Evolutionary conservation across 1,140 invertebrate genomes (phyloP).

Genomic region (Littorina saxatilis): DNA sequence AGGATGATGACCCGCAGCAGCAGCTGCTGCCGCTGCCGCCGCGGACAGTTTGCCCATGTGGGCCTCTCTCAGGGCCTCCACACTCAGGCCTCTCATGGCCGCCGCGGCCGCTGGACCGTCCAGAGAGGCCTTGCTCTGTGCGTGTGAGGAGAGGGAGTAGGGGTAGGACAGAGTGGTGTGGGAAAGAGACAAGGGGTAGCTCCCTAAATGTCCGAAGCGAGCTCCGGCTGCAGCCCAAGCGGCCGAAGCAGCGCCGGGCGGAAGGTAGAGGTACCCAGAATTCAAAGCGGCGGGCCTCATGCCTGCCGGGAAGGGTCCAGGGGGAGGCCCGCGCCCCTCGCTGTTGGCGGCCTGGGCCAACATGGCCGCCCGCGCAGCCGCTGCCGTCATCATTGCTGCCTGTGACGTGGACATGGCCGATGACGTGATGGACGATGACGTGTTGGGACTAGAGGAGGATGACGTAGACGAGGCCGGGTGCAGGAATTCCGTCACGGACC

Average conservation of each 20-base stretch:
- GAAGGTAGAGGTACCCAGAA: conserved; percentile 52
- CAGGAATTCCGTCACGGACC: conserved; percentile 58
- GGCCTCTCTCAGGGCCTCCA: conserved; percentile 36
- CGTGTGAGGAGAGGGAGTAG: conserved; percentile 58
- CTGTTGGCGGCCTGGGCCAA: conserved; percentile 4
- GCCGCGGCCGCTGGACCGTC: conserved; percentile 39
- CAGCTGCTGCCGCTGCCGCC: neutral
- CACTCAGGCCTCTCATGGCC: conserved; percentile 40
- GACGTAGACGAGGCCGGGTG: conserved; percentile 45
- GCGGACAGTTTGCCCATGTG: conserved; percentile 33
- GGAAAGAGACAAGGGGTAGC: conserved; percentile 58
- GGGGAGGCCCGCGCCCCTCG: neutral
- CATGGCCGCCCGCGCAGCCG: conserved; percentile 34
- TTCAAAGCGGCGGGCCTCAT: conserved; percentile 38
- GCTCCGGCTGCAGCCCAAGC: conserved; percentile 48
- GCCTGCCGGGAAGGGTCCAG: conserved; percentile 2
- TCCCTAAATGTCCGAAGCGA: conserved; percentile 46
- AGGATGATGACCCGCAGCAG: conserved; percentile 4
- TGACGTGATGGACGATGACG: conserved; percentile 28
- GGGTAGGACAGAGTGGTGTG: conserved; percentile 66
- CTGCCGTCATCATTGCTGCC: conserved; percentile 33
- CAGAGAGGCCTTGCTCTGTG: conserved; percentile 51
- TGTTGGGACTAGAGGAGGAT: conserved; percentile 16
- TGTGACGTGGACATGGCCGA: conserved; percentile 27
- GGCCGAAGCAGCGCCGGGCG: conserved; percentile 39